Evolutionary conservation across 2,113 vertebrate genomes (phyloP).

Genomic region (Phalacrocorax aristotelis): DNA sequence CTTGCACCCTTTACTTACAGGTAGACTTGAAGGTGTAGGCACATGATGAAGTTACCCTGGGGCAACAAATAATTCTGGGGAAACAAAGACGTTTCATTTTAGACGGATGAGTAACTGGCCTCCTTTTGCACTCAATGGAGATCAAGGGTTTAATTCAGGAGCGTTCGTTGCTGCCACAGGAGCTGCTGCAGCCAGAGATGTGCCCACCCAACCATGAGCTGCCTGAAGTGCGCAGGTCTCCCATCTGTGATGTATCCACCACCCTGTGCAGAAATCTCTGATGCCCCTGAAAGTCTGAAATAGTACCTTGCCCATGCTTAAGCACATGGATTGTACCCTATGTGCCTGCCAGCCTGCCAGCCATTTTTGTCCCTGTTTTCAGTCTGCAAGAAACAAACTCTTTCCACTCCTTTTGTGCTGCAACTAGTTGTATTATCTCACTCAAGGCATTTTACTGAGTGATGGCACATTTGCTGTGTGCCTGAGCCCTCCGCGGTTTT

Average conservation of each 20-base stretch:
- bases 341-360: neutral
- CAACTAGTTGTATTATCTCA: neutral
- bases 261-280: neutral
- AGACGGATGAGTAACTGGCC: neutral
- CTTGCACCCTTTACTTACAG: neutral
- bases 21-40: neutral
- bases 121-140: neutral
- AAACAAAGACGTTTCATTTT: neutral
- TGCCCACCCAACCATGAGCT: neutral
- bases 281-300: neutral
- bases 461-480: neutral
- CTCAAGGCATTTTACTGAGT: neutral
- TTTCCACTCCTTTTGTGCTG: neutral
- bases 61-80: neutral
- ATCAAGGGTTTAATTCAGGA: neutral
- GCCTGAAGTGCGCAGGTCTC: neutral
- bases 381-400: neutral
- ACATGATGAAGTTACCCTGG: neutral
- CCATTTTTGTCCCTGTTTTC: neutral
- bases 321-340: neutral
- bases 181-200: neutral
- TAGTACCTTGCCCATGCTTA: neutral
- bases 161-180: neutral
- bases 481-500: neutral
- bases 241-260: neutral